Percentiles rank a stretch among this genome's conserved stretches.
Conservation (phyloP, 2,888 invertebrate species). For the Athalia cordata region DNA sequence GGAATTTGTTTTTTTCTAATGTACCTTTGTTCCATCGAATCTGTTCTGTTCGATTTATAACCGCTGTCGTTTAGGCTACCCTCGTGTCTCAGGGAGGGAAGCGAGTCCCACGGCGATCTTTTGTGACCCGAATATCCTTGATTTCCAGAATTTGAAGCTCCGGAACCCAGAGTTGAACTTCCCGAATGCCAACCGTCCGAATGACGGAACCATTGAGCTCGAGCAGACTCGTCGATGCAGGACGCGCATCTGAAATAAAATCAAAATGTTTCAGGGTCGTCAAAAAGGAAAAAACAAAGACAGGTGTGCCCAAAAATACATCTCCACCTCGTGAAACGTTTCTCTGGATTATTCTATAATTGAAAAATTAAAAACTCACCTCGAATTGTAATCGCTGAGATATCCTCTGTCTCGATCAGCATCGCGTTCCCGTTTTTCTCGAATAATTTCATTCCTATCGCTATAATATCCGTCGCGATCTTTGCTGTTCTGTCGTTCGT, state of each 20-base stretch:
- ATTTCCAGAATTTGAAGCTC: constrained; percentile 71
- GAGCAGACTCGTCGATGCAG: constrained; percentile 92
- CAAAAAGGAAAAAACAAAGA: not conserved
- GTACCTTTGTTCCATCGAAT: constrained; percentile 91
- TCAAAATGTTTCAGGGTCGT: constrained; percentile 75
- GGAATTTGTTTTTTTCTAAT: constrained; percentile 47
- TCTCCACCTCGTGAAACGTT: too few species aligned
- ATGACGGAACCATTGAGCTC: constrained; percentile 93
- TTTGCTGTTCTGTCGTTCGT: constrained; percentile 77
- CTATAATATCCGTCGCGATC: constrained; percentile 92
- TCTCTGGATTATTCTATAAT: too few species aligned
- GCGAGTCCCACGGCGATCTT: constrained; percentile 91
- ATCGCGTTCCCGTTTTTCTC: constrained; percentile 81
- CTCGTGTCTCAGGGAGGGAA: constrained; percentile 89
- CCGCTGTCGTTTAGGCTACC: constrained; percentile 91
- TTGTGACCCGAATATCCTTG: constrained; percentile 76
- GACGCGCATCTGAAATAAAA: constrained; percentile 81
- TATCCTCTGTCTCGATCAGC: constrained; percentile 82
- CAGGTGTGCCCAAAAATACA: too few species aligned
- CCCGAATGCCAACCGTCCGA: constrained; percentile 91
- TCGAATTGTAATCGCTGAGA: constrained; percentile 87
- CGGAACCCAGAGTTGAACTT: constrained; percentile 82
- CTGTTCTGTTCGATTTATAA: constrained; percentile 89
- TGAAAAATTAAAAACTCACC: constrained; percentile 73
- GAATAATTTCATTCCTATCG: constrained; percentile 89